Conservation (phyloP, 2,797 vertebrate species). For the Chaenodraco wilsoni region DNA sequence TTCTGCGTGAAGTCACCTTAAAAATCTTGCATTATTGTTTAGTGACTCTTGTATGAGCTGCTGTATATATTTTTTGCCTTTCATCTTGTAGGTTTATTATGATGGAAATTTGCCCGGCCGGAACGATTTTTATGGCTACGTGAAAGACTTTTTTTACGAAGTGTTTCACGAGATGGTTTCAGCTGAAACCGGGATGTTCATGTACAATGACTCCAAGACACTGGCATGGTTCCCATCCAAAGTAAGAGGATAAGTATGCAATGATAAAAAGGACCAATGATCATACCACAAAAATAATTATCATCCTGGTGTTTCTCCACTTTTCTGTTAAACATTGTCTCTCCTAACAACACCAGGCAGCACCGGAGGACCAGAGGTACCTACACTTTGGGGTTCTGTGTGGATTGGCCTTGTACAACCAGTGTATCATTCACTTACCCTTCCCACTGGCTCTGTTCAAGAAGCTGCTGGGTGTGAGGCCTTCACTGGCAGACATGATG, state of each 20-base stretch:
- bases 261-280: too few relatives aligned
- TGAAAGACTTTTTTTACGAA: constrained; percentile 88
- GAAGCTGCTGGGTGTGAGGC: constrained; percentile 88
- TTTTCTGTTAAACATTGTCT: neutral
- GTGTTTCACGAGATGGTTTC: constrained; percentile 87
- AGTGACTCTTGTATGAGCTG: neutral
- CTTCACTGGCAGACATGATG: constrained; percentile 87
- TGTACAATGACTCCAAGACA: constrained; percentile 86
- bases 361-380: constrained; percentile 82
- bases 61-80: neutral
- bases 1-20: neutral
- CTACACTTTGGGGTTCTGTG: constrained; percentile 92
- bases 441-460: constrained; percentile 93
- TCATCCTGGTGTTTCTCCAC: neutral
- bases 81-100: constrained; percentile 61
- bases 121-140: too few relatives aligned
- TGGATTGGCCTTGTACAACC: constrained; percentile 92
- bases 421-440: constrained; percentile 88
- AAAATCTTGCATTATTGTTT: neutral
- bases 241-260: constrained; percentile 69
- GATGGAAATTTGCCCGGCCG: constrained; percentile 3
- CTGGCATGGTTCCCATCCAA: constrained; percentile 91
- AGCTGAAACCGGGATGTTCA: constrained; percentile 88
- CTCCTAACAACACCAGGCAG: constrained; percentile 78
- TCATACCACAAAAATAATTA: neutral